phyloP scores from a whole-genome alignment of 2,113 vertebrate genomes.

The Tetrao urogallus region DNA sequence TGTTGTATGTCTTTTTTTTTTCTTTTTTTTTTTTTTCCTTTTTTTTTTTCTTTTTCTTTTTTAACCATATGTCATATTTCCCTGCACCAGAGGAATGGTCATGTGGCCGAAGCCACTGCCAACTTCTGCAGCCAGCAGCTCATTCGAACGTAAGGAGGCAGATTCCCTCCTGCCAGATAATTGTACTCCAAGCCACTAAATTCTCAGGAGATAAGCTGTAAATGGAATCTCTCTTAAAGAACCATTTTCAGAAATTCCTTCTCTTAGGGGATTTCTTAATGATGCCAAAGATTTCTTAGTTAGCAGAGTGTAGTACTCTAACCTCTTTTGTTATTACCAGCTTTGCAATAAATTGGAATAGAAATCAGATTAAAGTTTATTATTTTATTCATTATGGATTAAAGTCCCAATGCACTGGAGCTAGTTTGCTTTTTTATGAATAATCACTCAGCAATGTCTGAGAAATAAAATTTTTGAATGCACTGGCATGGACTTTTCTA shows the following conservation, averaged over 20 bases:
- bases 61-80: slow-evolving; percentile 39
- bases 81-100: slow-evolving; percentile 24
- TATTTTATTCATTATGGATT: neutral
- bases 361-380: neutral
- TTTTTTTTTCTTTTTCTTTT: neutral
- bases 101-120: slow-evolving; percentile 49
- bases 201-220: neutral
- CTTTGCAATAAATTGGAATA: neutral
- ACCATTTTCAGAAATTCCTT: slow-evolving; percentile 10
- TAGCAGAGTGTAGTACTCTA: neutral
- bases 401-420: neutral
- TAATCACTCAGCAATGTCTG: neutral
- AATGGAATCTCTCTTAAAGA: neutral
- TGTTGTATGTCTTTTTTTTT: neutral
- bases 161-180: neutral
- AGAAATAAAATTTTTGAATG: neutral
- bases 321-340: neutral
- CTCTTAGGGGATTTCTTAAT: neutral
- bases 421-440: neutral
- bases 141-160: neutral
- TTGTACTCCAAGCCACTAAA: neutral
- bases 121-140: slow-evolving; percentile 44
- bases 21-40: slow-evolving; percentile 31
- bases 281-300: neutral
- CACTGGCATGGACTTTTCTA: neutral